A percentile compares a stretch with the other conserved stretches of the same genome.
Evolutionary conservation across 30 jellyfish, hydroid and myxozoan genomes (phyloP).

Genomic region (Haliclystus octoradiatus): DNA sequence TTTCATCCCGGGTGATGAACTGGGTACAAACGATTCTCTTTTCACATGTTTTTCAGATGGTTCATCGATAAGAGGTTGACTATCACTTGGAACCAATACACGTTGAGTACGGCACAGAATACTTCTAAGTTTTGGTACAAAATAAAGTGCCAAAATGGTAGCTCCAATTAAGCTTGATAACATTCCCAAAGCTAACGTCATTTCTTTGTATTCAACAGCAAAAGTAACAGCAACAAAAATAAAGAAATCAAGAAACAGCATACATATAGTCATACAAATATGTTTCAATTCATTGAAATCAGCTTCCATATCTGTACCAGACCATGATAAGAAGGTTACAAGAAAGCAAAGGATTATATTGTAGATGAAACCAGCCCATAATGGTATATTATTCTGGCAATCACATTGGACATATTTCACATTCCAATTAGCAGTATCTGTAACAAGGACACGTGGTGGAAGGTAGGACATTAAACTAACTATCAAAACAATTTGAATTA

Average conservation of each 20-base stretch:
- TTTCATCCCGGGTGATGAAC: not conserved
- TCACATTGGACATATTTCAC: conserved; percentile 68
- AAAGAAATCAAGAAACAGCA: conserved; percentile 42
- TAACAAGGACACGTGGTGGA: conserved; percentile 14
- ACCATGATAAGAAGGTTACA: conserved; percentile 47
- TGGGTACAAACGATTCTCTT: not conserved
- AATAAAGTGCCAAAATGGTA: conserved; percentile 34
- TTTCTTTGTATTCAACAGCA: conserved; percentile 36
- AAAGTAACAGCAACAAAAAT: conserved; percentile 40
- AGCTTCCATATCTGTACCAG: conserved; percentile 52
- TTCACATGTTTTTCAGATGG: conserved; percentile 12
- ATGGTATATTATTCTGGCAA: conserved; percentile 41
- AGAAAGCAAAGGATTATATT: conserved; percentile 52
- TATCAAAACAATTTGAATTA: conserved; percentile 46
- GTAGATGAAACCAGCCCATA: conserved; percentile 69
- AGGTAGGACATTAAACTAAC: conserved; percentile 23
- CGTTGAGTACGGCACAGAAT: conserved; percentile 47
- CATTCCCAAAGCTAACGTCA: conserved; percentile 72
- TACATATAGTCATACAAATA: conserved; percentile 50
- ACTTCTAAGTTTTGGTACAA: conserved; percentile 58
- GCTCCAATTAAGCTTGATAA: conserved; percentile 49
- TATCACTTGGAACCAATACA: conserved; percentile 32
- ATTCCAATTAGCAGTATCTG: conserved; percentile 66
- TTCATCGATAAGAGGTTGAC: conserved; percentile 29
- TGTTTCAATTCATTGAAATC: conserved; percentile 61